phyloP scores from a whole-genome alignment of 2,113 vertebrate genomes.

The Pomatorhinus ruficollis region DNA sequence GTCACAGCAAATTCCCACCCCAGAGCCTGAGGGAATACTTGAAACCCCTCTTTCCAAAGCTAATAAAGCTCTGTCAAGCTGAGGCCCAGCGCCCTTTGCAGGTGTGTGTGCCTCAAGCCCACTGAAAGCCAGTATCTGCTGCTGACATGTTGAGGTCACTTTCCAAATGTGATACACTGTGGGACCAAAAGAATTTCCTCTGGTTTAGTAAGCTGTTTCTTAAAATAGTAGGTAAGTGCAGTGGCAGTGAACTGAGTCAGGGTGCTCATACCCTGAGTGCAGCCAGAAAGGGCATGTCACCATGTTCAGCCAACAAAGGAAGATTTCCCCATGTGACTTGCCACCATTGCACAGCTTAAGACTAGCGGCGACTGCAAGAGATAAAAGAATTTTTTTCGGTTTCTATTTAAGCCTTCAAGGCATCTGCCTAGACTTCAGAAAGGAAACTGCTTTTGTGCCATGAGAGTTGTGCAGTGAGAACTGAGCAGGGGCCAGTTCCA shows the following conservation, averaged over 20 bases:
- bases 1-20: neutral
- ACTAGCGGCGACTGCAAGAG: neutral
- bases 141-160: neutral
- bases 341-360: neutral
- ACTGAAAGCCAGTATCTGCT: neutral
- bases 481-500: neutral
- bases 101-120: neutral
- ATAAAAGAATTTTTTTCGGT: neutral
- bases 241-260: neutral
- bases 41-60: neutral
- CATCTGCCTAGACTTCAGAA: neutral
- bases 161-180: neutral
- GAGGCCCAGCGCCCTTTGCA: neutral
- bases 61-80: neutral
- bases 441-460: neutral
- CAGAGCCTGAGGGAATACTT: neutral
- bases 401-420: neutral
- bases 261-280: neutral
- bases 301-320: neutral
- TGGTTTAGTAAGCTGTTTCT: neutral
- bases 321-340: neutral
- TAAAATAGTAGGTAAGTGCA: neutral
- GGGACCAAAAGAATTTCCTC: neutral
- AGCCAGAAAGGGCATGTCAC: neutral
- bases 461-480: neutral